Evolutionary conservation across 23 tunicate genomes (phyloP).

Genomic region (Trididemnum nubilum): DNA sequence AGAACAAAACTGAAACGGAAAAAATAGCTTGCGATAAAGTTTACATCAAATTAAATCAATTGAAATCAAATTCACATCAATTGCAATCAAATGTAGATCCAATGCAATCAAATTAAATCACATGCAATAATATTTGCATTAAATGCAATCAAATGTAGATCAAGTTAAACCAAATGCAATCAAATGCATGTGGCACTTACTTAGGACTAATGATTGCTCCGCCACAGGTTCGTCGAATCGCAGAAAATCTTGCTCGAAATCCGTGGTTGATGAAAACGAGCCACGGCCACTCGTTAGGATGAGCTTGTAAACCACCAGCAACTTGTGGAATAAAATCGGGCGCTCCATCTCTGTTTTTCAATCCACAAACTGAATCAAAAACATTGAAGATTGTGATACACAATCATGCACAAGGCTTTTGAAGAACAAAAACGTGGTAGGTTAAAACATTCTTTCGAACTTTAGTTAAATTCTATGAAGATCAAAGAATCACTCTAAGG

Average conservation of each 20-base stretch:
- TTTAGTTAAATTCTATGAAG: too few relatives aligned
- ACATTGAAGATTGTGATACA: too few relatives aligned
- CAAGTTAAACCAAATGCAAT: too few relatives aligned
- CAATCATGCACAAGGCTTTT: too few relatives aligned
- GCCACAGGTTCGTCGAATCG: conserved; percentile 20
- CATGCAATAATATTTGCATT: too few relatives aligned
- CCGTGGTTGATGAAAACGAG: conserved; percentile 30
- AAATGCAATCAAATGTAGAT: too few relatives aligned
- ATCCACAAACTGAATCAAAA: conserved; percentile 52
- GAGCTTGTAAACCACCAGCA: conserved; percentile 14
- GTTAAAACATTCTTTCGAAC: too few relatives aligned
- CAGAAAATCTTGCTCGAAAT: background rate
- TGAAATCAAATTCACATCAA: too few relatives aligned
- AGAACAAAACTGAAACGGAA: conserved; percentile 35
- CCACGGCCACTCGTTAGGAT: conserved; percentile 50
- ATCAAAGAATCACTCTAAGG: too few relatives aligned
- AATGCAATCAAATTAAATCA: too few relatives aligned
- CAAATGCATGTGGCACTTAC: too few relatives aligned
- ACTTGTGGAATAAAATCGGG: conserved; percentile 3
- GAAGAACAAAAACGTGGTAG: background rate
- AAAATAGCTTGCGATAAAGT: background rate
- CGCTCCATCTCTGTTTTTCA: conserved; percentile 12
- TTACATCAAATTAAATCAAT: background rate
- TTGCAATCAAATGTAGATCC: too few relatives aligned
- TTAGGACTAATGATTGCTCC: conserved; percentile 40